Evolutionary conservation across 30 jellyfish, hydroid and myxozoan species (phyloP).

Genomic region (Pseudorhiza aurosa): DNA sequence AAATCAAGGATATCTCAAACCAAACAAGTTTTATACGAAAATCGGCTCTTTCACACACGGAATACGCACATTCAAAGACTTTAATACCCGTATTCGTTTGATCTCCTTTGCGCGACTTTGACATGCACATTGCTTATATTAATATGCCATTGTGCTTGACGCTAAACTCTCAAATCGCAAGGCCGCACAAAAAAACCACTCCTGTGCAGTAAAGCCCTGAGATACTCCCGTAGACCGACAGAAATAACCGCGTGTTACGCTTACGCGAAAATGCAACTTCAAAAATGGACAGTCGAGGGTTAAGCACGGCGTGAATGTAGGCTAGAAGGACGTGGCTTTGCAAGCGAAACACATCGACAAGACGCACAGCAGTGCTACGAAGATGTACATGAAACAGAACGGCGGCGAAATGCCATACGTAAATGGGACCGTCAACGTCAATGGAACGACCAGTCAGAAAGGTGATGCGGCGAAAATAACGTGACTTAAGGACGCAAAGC

Average conservation of each 20-base stretch:
- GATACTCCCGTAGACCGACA: constrained; percentile 61
- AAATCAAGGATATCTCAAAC: constrained; percentile 45
- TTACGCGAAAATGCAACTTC: background rate
- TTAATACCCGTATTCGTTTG: constrained; percentile 73
- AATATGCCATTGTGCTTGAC: constrained; percentile 27
- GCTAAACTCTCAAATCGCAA: constrained; percentile 40
- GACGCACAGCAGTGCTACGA: background rate
- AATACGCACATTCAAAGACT: constrained; percentile 46
- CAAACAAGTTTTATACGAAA: constrained; percentile 55
- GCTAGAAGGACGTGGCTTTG: constrained; percentile 30
- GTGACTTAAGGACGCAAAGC: constrained; percentile 60
- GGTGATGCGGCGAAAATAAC: constrained; percentile 52
- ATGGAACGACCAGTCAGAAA: constrained; percentile 35
- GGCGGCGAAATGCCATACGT: constrained; percentile 30
- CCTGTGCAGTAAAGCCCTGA: constrained; percentile 35
- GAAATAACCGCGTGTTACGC: constrained; percentile 29
- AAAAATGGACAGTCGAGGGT: background rate
- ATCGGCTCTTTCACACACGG: constrained; percentile 69
- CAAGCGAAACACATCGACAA: constrained; percentile 13
- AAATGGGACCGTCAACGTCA: constrained; percentile 26
- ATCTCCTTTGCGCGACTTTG: constrained; percentile 65
- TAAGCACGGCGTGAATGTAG: constrained; percentile 20
- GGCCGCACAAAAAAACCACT: constrained; percentile 52
- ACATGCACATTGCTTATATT: constrained; percentile 36
- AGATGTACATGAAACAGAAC: constrained; percentile 15